Evolutionary conservation across 1,140 invertebrate genomes (phyloP).

Genomic region (Dendroctonus ponderosae): DNA sequence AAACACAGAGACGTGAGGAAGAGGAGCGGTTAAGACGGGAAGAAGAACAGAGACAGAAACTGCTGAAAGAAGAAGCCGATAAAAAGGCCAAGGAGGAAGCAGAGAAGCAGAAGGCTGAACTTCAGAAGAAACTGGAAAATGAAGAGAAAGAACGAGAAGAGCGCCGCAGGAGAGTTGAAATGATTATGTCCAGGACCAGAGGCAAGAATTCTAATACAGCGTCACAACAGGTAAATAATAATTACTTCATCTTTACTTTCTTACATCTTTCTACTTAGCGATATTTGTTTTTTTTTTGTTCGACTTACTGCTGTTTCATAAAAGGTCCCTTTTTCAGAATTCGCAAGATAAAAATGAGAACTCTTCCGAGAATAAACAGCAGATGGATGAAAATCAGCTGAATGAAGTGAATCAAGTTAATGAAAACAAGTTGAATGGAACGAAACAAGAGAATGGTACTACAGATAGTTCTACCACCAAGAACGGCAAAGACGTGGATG

Average conservation of each 20-base stretch:
- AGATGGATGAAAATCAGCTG: conserved; percentile 27
- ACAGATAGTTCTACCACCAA: conserved; percentile 38
- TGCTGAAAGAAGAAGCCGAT: conserved; percentile 75
- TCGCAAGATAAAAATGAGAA: conserved; percentile 50
- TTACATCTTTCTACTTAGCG: no score
- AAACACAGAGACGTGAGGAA: conserved; percentile 64
- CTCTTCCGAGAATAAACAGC: conserved; percentile 43
- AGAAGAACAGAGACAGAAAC: conserved; percentile 67
- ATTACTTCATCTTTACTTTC: neutral
- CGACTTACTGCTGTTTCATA: neutral
- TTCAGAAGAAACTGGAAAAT: conserved; percentile 70
- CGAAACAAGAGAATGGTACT: conserved; percentile 47
- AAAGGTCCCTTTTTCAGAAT: conserved; percentile 31
- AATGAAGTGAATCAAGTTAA: conserved; percentile 49
- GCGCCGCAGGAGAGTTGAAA: conserved; percentile 75
- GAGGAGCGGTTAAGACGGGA: conserved; percentile 62
- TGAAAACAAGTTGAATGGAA: conserved; percentile 45
- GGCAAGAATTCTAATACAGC: conserved; percentile 60
- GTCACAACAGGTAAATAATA: conserved; percentile 47
- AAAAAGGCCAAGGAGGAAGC: conserved; percentile 74
- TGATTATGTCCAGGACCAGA: conserved; percentile 78
- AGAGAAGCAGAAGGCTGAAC: conserved; percentile 72
- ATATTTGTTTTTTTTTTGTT: no score
- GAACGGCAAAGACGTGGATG: conserved; percentile 45
- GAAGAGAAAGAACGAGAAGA: conserved; percentile 79